These are phyloP conservation scores for Sterrhoptilus dennistouni DNA, from an alignment of 2,113 vertebrate species.

Conservation along the genomic window DNA sequence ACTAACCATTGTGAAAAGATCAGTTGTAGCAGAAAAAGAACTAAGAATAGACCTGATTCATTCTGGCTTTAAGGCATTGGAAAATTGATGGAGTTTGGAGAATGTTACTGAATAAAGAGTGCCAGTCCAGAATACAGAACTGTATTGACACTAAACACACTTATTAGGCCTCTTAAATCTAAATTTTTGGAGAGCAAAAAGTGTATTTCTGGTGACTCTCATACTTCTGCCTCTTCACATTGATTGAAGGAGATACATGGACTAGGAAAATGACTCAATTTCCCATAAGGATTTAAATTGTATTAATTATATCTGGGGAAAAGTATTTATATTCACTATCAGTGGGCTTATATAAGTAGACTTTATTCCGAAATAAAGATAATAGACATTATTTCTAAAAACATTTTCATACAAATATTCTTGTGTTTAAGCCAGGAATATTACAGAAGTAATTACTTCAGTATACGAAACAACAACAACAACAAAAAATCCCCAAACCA, in stretches of 20 bases:
- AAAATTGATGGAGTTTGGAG: not conserved
- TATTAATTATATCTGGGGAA: not conserved
- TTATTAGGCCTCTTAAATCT: not conserved
- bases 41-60: not conserved
- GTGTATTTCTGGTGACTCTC: not conserved
- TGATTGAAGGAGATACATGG: not conserved
- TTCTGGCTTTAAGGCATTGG: not conserved
- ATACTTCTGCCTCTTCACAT: not conserved
- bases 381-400: not conserved
- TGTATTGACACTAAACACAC: not conserved
- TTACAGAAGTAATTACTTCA: not conserved
- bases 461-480: not conserved
- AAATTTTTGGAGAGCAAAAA: not conserved
- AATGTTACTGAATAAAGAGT: not conserved
- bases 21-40: not conserved
- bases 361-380: not conserved
- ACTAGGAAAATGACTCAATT: not conserved
- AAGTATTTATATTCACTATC: not conserved
- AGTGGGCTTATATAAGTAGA: not conserved
- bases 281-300: not conserved
- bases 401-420: not conserved
- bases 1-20: not conserved
- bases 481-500: not conserved
- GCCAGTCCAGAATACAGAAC: not conserved
- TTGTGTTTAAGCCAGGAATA: not conserved